Percentiles rank a stretch among this genome's conserved stretches.
These are phyloP conservation scores for Hartigia nigra DNA, from an alignment of 2,888 invertebrate genomes.

Conservation along the genomic window DNA sequence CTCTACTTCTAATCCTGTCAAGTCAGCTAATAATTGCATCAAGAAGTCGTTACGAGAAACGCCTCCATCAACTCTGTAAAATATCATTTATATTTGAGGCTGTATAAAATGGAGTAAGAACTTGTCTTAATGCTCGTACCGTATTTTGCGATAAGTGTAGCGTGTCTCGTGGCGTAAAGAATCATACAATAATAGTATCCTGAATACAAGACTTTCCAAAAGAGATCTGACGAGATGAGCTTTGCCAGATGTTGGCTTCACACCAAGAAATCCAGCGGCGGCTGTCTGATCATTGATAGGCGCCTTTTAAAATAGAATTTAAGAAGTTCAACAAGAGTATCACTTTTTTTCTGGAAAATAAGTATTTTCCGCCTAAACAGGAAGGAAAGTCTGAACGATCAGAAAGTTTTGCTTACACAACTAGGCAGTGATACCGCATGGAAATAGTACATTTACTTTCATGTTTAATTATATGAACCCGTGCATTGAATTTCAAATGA, in stretches of 20 bases:
- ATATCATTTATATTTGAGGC: not conserved
- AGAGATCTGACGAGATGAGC: slow-evolving; percentile 86
- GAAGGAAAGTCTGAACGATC: slow-evolving; percentile 9
- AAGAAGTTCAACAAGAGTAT: not conserved
- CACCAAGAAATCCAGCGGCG: slow-evolving; percentile 84
- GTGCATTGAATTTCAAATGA: slow-evolving; percentile 36
- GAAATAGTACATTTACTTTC: not conserved
- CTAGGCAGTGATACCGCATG: not conserved
- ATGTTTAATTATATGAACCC: not conserved
- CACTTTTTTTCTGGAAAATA: not conserved
- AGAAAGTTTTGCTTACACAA: not conserved
- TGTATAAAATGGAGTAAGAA: not conserved
- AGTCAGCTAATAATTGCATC: slow-evolving; percentile 87
- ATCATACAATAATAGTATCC: slow-evolving; percentile 81
- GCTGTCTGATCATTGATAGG: slow-evolving; percentile 90
- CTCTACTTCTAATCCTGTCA: slow-evolving; percentile 81
- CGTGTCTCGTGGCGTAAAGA: slow-evolving; percentile 79
- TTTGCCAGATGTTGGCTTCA: slow-evolving; percentile 78
- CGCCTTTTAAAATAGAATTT: slow-evolving; percentile 70
- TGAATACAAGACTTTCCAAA: slow-evolving; percentile 86
- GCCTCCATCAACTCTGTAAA: slow-evolving; percentile 90
- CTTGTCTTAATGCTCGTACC: slow-evolving; percentile 65
- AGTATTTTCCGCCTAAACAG: not conserved
- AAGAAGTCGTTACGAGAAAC: slow-evolving; percentile 95
- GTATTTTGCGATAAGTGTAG: slow-evolving; percentile 71